Evolutionary conservation across 2,888 invertebrate species (phyloP).

Genomic region (Caprella mutica): DNA sequence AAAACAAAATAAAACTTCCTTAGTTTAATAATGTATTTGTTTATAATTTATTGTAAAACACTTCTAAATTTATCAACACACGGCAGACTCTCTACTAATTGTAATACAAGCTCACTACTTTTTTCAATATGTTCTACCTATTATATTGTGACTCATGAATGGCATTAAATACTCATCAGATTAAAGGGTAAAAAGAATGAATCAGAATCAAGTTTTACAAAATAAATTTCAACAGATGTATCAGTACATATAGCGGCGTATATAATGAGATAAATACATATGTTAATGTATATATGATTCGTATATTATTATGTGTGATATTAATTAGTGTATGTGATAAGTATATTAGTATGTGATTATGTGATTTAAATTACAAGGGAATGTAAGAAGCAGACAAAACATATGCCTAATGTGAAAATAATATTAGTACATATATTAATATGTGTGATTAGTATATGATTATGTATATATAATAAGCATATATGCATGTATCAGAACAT

Average conservation of each 20-base stretch:
- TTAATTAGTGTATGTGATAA: background rate
- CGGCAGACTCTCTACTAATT: background rate
- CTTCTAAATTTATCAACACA: background rate
- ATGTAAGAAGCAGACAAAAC: too few relatives aligned
- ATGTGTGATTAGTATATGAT: background rate
- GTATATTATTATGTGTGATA: background rate
- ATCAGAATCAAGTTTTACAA: too few relatives aligned
- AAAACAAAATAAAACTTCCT: background rate
- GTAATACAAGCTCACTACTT: background rate
- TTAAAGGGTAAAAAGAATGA: too few relatives aligned
- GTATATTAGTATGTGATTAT: background rate
- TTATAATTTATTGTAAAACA: background rate
- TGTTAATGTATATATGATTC: background rate
- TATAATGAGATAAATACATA: background rate
- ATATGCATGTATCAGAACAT: background rate
- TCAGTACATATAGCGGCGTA: background rate
- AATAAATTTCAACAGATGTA: background rate
- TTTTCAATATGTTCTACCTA: background rate
- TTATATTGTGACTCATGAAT: background rate
- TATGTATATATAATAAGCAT: background rate
- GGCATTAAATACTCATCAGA: background rate
- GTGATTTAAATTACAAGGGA: too few relatives aligned
- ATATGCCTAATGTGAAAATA: too few relatives aligned
- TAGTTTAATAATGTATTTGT: background rate
- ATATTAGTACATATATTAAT: too few relatives aligned